Conservation (phyloP, 2,797 vertebrate species). For the Eospalax fontanierii region DNA sequence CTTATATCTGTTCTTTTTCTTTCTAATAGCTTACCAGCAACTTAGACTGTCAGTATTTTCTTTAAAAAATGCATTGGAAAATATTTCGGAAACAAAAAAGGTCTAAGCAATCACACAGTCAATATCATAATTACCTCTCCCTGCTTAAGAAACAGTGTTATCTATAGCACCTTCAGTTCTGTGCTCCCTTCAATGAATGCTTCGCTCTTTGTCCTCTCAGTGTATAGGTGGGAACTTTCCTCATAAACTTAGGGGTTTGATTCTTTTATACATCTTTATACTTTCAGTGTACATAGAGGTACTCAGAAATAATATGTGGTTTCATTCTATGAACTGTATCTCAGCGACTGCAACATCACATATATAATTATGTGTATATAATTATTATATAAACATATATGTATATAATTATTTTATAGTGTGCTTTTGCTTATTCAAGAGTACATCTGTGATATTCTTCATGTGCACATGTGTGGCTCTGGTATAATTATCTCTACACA, state of each 20-base stretch:
- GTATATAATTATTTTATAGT: neutral
- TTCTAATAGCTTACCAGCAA: neutral
- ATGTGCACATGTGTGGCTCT: neutral
- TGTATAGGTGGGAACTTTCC: neutral
- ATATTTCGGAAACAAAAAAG: slow-evolving; percentile 16
- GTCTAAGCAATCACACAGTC: neutral
- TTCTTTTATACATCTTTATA: neutral
- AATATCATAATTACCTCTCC: neutral
- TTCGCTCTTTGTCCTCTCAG: neutral
- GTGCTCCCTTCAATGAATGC: neutral
- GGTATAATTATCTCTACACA: neutral
- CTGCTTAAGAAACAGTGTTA: neutral
- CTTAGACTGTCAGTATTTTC: neutral
- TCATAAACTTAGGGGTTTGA: neutral
- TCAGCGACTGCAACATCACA: neutral
- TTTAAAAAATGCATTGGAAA: neutral
- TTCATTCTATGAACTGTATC: neutral
- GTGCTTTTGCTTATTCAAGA: slow-evolving; percentile 23
- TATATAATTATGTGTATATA: neutral
- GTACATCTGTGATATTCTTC: neutral
- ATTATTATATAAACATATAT: neutral
- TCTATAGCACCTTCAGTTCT: neutral
- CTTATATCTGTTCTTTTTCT: slow-evolving; percentile 12
- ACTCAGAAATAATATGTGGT: neutral
- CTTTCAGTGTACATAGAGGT: neutral